A percentile compares a stretch with the other conserved stretches of the same genome.
These are phyloP conservation scores for Amyelois transitella DNA, from an alignment of 1,140 invertebrate species.

Conservation along the genomic window DNA sequence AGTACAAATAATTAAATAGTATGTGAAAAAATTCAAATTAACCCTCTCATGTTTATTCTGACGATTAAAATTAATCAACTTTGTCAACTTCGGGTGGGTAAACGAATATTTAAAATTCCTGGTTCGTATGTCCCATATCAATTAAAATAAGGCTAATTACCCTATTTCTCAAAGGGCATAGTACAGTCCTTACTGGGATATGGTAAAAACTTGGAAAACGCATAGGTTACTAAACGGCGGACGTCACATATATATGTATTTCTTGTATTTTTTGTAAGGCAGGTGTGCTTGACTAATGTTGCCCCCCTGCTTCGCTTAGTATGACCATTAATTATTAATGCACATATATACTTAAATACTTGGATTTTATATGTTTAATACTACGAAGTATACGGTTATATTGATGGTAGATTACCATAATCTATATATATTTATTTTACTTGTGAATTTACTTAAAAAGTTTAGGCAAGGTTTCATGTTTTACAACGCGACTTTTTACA, in stretches of 20 bases:
- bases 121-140: not conserved
- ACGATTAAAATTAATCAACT: not conserved
- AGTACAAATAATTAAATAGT: not conserved
- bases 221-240: not conserved
- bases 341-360: too few species aligned
- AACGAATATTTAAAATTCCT: not conserved
- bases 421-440: too few species aligned
- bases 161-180: not conserved
- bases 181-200: not conserved
- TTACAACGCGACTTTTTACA: too few species aligned
- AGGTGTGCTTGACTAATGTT: too few species aligned
- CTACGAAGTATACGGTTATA: too few species aligned
- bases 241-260: not conserved
- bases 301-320: not conserved
- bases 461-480: too few species aligned
- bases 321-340: too few species aligned
- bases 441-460: too few species aligned
- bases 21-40: not conserved
- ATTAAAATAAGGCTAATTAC: not conserved
- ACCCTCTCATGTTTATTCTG: not conserved
- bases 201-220: not conserved
- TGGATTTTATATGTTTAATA: too few species aligned
- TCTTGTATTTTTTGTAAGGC: not conserved
- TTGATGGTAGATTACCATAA: too few species aligned
- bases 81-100: not conserved